Percentiles rank a stretch among this genome's conserved stretches.
Evolutionary conservation across 2,797 vertebrate species (phyloP).

Genomic region (Cephalopachus bancanus): DNA sequence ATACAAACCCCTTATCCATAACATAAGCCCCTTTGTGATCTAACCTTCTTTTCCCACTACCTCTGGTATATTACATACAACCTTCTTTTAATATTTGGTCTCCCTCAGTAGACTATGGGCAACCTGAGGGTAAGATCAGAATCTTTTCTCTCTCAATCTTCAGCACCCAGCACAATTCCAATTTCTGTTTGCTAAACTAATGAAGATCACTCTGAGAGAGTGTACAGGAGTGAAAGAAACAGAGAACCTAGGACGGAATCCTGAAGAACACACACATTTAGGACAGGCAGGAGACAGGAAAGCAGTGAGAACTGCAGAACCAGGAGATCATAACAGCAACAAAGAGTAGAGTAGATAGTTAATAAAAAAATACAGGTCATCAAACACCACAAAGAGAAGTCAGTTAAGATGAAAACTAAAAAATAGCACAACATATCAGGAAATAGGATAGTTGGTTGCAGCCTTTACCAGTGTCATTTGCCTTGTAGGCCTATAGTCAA

Average conservation of each 20-base stretch:
- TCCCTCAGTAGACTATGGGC: not conserved
- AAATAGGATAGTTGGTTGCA: not conserved
- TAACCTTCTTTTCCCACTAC: not conserved
- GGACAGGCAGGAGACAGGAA: not conserved
- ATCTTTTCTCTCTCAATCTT: not conserved
- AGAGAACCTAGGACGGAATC: not conserved
- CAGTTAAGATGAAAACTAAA: conserved; percentile 5
- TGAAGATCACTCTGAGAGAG: not conserved
- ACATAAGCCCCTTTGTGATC: not conserved
- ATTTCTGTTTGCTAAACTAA: not conserved
- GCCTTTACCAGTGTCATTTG: not conserved
- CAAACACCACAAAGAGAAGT: not conserved
- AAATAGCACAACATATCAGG: not conserved
- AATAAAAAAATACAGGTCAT: not conserved
- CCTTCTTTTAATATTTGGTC: not conserved
- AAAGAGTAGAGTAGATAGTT: not conserved
- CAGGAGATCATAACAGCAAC: not conserved
- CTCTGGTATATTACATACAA: not conserved
- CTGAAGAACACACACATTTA: not conserved
- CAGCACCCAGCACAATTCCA: not conserved
- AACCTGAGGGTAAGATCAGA: not conserved
- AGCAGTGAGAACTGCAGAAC: not conserved
- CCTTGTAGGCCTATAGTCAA: not conserved
- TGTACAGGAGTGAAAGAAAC: not conserved
- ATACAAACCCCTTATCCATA: not conserved